These are phyloP conservation scores for Zeugodacus cucurbitae DNA, from an alignment of 1,140 invertebrate genomes.

Conservation along the genomic window DNA sequence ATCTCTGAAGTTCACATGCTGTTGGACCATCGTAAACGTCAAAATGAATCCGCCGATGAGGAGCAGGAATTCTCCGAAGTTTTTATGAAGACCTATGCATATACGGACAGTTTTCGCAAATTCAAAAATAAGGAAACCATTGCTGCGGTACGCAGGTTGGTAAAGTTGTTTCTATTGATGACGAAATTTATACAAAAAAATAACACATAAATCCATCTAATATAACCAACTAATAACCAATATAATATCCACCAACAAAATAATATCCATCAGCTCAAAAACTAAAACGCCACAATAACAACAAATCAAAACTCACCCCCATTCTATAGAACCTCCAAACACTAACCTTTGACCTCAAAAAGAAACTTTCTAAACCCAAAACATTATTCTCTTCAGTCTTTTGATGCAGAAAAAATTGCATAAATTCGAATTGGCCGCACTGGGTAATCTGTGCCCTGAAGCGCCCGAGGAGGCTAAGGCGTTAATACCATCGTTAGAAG, in stretches of 20 bases:
- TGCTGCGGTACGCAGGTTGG: slow-evolving; percentile 88
- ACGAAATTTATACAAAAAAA: no score
- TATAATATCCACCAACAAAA: no score
- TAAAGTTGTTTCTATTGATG: slow-evolving; percentile 11
- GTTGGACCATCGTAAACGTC: slow-evolving; percentile 95
- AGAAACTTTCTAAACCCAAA: no score
- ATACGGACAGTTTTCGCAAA: slow-evolving; percentile 94
- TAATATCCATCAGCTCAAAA: no score
- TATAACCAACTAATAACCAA: no score
- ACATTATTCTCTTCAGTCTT: slow-evolving; percentile 71
- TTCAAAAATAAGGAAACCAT: slow-evolving; percentile 99
- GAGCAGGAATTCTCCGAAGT: slow-evolving; percentile 98
- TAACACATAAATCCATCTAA: no score
- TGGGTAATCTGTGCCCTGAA: slow-evolving; percentile 98
- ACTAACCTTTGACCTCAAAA: no score
- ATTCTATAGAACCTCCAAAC: no score
- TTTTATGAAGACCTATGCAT: slow-evolving; percentile 97
- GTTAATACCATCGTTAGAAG: slow-evolving; percentile 94
- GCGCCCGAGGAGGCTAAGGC: slow-evolving; percentile 98
- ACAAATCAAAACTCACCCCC: no score
- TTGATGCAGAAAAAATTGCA: slow-evolving; percentile 96
- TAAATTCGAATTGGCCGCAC: slow-evolving; percentile 97
- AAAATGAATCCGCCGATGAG: slow-evolving; percentile 98
- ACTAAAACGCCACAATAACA: no score
- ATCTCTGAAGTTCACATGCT: slow-evolving; percentile 99